Conservation (phyloP, 2,113 vertebrate species). For the Syngnathus floridae region DNA sequence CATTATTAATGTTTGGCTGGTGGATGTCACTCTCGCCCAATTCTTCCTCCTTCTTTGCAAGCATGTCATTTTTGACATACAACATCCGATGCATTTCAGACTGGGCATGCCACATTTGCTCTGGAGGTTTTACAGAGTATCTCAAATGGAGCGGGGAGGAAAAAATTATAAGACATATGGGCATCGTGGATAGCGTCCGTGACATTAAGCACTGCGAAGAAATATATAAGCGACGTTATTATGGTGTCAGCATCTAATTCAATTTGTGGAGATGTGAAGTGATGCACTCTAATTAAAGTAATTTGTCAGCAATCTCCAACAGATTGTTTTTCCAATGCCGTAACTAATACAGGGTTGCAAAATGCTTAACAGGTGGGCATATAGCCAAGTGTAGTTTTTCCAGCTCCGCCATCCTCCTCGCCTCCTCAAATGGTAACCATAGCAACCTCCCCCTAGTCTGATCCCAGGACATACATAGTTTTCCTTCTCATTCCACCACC, state of each 20-base stretch:
- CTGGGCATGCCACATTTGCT: constrained; percentile 5
- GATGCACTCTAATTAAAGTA: not conserved
- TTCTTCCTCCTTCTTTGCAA: constrained; percentile 6
- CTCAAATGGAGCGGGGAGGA: not conserved
- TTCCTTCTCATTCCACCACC: constrained; percentile 45
- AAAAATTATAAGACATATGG: not conserved
- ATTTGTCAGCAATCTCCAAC: constrained; percentile 4
- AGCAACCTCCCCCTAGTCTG: constrained; percentile 53
- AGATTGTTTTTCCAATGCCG: constrained; percentile 7
- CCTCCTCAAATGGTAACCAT: constrained; percentile 55
- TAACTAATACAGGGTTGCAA: constrained; percentile 7
- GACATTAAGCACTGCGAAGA: not conserved
- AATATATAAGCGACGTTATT: not conserved
- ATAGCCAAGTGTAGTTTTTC: not conserved
- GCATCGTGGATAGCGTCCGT: not conserved
- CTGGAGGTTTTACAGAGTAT: not conserved
- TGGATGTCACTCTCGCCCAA: constrained; percentile 38
- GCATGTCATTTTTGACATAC: constrained; percentile 14
- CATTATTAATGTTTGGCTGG: constrained; percentile 59
- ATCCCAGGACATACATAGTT: constrained; percentile 57
- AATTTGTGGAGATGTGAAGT: not conserved
- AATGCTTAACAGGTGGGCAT: not conserved
- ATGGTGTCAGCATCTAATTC: constrained; percentile 5
- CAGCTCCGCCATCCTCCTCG: constrained; percentile 25
- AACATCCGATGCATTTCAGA: not conserved